A percentile compares a stretch with the other conserved stretches of the same genome.
Evolutionary conservation across 2,113 vertebrate species (phyloP).

Genomic region (Passer montanus): DNA sequence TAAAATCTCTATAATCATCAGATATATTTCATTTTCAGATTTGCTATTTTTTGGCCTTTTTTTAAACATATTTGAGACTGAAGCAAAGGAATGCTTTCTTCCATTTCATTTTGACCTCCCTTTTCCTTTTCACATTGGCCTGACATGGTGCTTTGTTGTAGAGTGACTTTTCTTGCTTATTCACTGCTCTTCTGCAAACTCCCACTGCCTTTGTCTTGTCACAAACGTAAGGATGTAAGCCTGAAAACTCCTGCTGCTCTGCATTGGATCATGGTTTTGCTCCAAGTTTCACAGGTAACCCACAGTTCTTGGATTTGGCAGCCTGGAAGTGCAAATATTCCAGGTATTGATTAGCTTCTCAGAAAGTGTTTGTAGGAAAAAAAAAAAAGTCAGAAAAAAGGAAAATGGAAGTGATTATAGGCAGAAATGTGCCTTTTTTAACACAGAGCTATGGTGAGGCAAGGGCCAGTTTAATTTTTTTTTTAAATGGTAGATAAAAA

Average conservation of each 20-base stretch:
- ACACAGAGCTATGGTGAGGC: background rate
- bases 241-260: background rate
- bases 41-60: background rate
- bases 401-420: background rate
- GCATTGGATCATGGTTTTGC: background rate
- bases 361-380: background rate
- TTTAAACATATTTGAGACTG: background rate
- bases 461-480: background rate
- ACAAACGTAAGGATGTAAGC: background rate
- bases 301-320: background rate
- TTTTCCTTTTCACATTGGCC: background rate
- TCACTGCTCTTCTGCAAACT: background rate
- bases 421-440: background rate
- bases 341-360: background rate
- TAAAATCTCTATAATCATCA: background rate
- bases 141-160: background rate
- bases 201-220: background rate
- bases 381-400: accelerated
- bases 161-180: background rate
- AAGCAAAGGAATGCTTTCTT: background rate
- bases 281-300: background rate
- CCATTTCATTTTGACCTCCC: background rate
- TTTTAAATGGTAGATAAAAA: background rate
- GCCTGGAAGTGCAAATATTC: background rate
- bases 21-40: background rate